Conservation (phyloP, 1,140 invertebrate species). For the Solenopsis invicta region DNA sequence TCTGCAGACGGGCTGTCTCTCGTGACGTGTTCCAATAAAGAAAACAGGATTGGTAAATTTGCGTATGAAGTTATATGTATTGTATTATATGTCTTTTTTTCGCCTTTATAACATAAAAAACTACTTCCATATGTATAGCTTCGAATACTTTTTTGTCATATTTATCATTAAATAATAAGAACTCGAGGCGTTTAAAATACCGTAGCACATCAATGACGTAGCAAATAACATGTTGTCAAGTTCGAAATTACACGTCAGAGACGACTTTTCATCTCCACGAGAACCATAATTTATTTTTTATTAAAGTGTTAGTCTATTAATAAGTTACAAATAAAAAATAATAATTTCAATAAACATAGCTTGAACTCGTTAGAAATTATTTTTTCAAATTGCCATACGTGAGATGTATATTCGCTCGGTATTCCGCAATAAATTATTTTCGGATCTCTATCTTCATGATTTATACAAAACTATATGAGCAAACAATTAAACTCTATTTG, state of each 20-base stretch:
- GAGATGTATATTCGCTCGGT: background rate
- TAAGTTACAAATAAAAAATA: background rate
- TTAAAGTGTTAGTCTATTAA: background rate
- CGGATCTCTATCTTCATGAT: background rate
- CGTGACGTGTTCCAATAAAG: background rate
- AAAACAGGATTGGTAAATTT: background rate
- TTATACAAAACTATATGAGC: background rate
- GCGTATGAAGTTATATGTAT: background rate
- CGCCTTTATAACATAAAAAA: background rate
- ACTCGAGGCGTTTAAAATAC: background rate
- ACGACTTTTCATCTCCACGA: background rate
- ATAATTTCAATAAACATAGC: background rate
- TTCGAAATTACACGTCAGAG: background rate
- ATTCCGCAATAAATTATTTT: background rate
- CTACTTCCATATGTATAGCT: no score
- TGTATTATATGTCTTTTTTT: background rate
- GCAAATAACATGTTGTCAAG: background rate
- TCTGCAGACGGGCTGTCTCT: background rate
- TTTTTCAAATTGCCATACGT: background rate
- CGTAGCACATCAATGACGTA: background rate
- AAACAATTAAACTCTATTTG: conserved; percentile 12
- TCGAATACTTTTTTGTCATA: background rate
- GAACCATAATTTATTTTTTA: background rate
- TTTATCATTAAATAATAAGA: background rate
- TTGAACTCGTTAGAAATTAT: background rate